Percentiles rank a stretch among this genome's conserved stretches.
Evolutionary conservation across 92 coral and sea anemone genomes (phyloP).

Genomic region (Porites rus): DNA sequence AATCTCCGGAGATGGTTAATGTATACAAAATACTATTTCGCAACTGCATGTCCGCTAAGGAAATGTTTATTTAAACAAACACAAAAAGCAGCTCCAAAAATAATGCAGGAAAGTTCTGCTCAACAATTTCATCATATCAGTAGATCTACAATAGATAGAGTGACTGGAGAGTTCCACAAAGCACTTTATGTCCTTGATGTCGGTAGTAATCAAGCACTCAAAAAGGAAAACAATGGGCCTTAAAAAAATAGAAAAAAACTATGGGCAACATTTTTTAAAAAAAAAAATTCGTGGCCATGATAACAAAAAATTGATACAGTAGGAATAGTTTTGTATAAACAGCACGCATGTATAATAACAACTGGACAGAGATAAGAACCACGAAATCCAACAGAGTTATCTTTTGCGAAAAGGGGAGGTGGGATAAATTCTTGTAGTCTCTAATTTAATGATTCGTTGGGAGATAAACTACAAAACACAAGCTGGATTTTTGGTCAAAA

Average conservation of each 20-base stretch:
- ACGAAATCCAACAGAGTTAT: not conserved
- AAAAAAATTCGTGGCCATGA: too few relatives aligned
- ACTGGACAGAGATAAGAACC: not conserved
- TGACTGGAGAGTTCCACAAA: not conserved
- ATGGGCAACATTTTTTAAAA: too few relatives aligned
- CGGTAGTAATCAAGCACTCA: not conserved
- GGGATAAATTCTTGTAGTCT: conserved; percentile 11
- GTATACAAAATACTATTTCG: too few relatives aligned
- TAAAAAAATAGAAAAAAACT: not conserved
- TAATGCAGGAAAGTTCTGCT: not conserved
- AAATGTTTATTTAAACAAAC: not conserved
- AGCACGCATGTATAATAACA: not conserved
- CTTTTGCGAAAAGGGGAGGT: not conserved
- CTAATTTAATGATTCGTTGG: not conserved
- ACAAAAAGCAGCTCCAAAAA: not conserved
- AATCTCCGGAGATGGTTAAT: too few relatives aligned
- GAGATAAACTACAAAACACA: not conserved
- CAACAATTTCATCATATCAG: not conserved
- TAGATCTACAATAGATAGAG: not conserved
- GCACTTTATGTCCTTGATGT: not conserved
- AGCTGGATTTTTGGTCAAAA: not conserved
- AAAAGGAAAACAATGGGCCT: not conserved
- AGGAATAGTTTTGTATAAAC: not conserved
- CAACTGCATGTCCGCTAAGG: too few relatives aligned
- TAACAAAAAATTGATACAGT: not conserved